Conservation (phyloP, 1,140 invertebrate genomes). For the Diorhabda sublineata region DNA sequence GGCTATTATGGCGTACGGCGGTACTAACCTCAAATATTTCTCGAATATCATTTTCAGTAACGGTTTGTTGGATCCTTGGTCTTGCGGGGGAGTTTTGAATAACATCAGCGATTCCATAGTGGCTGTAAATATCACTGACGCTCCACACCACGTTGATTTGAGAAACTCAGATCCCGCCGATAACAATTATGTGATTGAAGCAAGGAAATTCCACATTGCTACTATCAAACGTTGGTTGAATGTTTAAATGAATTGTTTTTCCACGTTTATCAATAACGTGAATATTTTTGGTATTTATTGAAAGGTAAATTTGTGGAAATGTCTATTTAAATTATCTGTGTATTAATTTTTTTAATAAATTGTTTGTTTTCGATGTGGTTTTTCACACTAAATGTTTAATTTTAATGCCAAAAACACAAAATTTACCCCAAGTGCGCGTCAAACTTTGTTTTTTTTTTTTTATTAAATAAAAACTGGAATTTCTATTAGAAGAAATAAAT, state of each 20-base stretch:
- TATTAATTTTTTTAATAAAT: too few relatives aligned
- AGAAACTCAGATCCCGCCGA: constrained; percentile 66
- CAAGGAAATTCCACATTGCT: constrained; percentile 63
- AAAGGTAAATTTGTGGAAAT: too few relatives aligned
- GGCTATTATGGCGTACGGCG: constrained; percentile 75
- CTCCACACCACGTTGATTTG: constrained; percentile 93
- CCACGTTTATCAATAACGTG: too few relatives aligned
- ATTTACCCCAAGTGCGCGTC: too few relatives aligned
- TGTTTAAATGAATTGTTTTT: not conserved
- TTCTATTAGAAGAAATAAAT: too few relatives aligned
- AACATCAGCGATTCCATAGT: constrained; percentile 64
- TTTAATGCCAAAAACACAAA: too few relatives aligned
- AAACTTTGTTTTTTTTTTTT: too few relatives aligned
- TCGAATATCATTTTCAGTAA: constrained; percentile 91
- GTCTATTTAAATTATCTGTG: too few relatives aligned
- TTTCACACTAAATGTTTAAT: too few relatives aligned
- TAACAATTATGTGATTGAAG: constrained; percentile 63
- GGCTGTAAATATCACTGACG: constrained; percentile 79
- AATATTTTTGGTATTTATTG: too few relatives aligned
- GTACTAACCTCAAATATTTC: constrained; percentile 61
- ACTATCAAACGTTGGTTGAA: constrained; percentile 69
- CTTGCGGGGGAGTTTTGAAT: constrained; percentile 76
- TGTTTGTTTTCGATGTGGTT: too few relatives aligned
- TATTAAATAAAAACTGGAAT: too few relatives aligned
- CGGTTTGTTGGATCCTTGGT: constrained; percentile 90